These are phyloP conservation scores for Noturus placidus DNA, from an alignment of 2,113 vertebrate species.

Conservation along the genomic window DNA sequence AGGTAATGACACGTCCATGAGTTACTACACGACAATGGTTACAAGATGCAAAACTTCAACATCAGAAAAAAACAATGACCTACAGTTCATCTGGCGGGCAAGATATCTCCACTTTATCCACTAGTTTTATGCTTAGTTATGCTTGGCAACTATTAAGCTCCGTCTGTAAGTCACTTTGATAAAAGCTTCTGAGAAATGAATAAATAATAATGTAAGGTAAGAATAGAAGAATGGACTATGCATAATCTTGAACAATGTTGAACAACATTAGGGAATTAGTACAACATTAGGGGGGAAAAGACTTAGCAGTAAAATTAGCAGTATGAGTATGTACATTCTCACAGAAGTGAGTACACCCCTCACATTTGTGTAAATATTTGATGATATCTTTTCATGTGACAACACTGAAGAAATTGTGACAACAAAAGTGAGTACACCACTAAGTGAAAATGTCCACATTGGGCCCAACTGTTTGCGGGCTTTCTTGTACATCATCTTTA, in stretches of 20 bases:
- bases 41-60: background rate
- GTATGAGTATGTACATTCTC: background rate
- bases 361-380: too few species aligned
- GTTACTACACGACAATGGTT: background rate
- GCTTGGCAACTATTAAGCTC: background rate
- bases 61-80: background rate
- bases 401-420: too few species aligned
- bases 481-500: too few species aligned
- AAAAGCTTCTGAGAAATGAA: background rate
- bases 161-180: background rate
- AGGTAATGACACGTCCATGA: background rate
- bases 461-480: too few species aligned
- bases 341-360: too few species aligned
- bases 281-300: background rate
- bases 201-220: background rate
- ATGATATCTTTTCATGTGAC: too few species aligned
- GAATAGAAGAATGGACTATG: too few species aligned
- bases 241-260: background rate
- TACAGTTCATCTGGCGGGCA: background rate
- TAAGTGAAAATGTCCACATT: too few species aligned
- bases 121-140: background rate
- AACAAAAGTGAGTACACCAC: too few species aligned
- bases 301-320: background rate
- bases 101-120: background rate
- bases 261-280: background rate